phyloP scores from a whole-genome alignment of 2,888 invertebrate genomes.

The Metalampra italica region DNA sequence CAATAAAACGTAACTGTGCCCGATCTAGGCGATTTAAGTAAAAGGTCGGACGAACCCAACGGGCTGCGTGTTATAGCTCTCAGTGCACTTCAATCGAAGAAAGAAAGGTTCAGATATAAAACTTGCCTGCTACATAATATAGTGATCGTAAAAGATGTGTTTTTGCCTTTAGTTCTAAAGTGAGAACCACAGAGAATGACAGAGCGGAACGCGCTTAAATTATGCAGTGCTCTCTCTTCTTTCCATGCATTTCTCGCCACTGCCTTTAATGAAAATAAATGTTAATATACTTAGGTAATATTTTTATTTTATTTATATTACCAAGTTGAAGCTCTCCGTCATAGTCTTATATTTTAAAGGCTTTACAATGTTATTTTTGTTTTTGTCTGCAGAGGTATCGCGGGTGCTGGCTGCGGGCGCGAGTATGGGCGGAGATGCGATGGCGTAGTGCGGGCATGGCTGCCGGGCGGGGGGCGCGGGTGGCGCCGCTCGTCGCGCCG shows the following conservation, averaged over 20 bases:
- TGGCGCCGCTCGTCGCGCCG: constrained; percentile 42
- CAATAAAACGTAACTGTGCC: constrained; percentile 43
- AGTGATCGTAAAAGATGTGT: neutral
- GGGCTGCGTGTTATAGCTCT: constrained; percentile 35
- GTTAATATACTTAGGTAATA: too few relatives aligned
- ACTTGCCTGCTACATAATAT: constrained; percentile 5
- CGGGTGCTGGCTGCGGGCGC: constrained; percentile 28
- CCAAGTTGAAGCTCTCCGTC: too few relatives aligned
- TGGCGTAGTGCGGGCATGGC: constrained; percentile 64
- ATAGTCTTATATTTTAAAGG: too few relatives aligned
- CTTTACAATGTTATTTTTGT: too few relatives aligned
- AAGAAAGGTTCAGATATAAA: constrained; percentile 22
- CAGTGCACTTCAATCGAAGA: constrained; percentile 12
- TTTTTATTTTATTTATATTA: too few relatives aligned
- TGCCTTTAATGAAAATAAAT: too few relatives aligned
- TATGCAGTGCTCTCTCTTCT: too few relatives aligned
- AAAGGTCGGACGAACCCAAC: constrained; percentile 32
- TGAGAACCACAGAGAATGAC: too few relatives aligned
- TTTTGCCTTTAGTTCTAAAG: too few relatives aligned
- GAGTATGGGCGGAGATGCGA: constrained; percentile 66
- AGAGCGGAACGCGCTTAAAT: too few relatives aligned
- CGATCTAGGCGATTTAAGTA: constrained; percentile 40
- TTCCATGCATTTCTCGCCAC: too few relatives aligned
- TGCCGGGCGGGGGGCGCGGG: constrained; percentile 13
- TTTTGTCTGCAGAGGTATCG: constrained; percentile 26